Evolutionary conservation across 2,888 invertebrate species (phyloP), one percentile per base, ranked within the genome.

Genomic region (Leptodirus hochenwartii): DNA sequence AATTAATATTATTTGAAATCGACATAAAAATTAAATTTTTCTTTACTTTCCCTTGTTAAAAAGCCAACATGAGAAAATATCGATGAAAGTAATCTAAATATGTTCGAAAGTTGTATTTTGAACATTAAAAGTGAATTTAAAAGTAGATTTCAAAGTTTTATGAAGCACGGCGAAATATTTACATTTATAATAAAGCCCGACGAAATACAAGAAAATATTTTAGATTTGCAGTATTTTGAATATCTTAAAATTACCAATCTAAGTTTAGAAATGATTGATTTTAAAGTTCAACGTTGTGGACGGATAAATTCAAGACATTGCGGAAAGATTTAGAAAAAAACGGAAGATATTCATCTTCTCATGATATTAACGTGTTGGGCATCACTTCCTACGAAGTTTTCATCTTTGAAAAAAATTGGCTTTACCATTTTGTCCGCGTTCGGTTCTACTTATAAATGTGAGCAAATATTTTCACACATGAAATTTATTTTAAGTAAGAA

Each of bases 1-100:
- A 37, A 38, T 38, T 32, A 27, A 28, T 35, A 33, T 35, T 35
- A 37, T 33, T 37, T 35, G 34, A 37, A 38, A 37, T 37, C 30
- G 36, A 37, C 31, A 30, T 37, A 37, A 37, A 37, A 37, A 37
- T 36, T 34, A 37, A 37, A 37, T 33, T 30, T 29, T 31, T 10
- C 11, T 27, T 37, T 38, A 27, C 30, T 37, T 37, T 27, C 33
- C 24, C 28, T 36, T 30, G 20, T 31, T 38, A 37, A 37, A 30
- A 37, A 37, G 31, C 24, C 14, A 34, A 37, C 33, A 36, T 37
- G 33, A 36, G 35, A 36, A 36, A 37, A 34, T 30, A 30, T 30
- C 11, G 25, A 25, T 30, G 25, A 30, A 27, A 30, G 25, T 25
- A 26, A 30, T 27, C 14, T 15, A 31, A 31, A 31, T 31, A 31